Conservation (phyloP, 1,140 invertebrate genomes). For the Gerris buenoi region DNA sequence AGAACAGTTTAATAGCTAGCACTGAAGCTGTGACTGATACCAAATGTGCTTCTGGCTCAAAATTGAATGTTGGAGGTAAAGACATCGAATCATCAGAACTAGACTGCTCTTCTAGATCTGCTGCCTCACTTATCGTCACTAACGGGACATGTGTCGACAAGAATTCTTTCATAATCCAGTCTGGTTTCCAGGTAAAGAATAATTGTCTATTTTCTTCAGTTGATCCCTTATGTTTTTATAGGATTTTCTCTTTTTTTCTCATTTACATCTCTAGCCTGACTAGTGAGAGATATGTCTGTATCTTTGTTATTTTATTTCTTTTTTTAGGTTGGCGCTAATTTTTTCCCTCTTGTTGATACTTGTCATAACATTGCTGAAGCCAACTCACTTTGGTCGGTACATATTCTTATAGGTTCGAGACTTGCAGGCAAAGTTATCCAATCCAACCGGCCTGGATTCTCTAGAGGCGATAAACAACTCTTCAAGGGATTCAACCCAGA, state of each 20-base stretch:
- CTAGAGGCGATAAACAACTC: constrained; percentile 13
- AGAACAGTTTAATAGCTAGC: constrained; percentile 10
- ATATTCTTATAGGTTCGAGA: constrained; percentile 10
- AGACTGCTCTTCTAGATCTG: constrained; percentile 8
- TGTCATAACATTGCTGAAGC: constrained; percentile 12
- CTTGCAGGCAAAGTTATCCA: constrained; percentile 12
- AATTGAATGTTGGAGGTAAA: constrained; percentile 5
- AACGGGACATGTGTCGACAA: constrained; percentile 5
- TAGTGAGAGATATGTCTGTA: too few relatives aligned
- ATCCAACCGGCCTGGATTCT: constrained; percentile 13
- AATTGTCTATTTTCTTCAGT: background rate
- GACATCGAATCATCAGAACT: background rate
- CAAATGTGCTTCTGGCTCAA: background rate
- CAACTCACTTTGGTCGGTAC: constrained; percentile 7
- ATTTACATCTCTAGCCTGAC: too few relatives aligned
- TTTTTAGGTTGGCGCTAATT: background rate
- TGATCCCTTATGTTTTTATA: too few relatives aligned
- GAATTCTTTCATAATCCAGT: constrained; percentile 8
- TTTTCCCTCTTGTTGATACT: constrained; percentile 6
- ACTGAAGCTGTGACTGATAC: background rate
- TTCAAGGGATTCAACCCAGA: constrained; percentile 19
- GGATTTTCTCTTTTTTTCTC: too few relatives aligned
- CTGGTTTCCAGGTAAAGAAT: constrained; percentile 15
- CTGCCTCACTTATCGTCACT: constrained; percentile 5
- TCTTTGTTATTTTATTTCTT: too few relatives aligned